These are phyloP conservation scores for Pocillopora grandis DNA, from an alignment of 92 coral and sea anemone genomes.

Conservation along the genomic window DNA sequence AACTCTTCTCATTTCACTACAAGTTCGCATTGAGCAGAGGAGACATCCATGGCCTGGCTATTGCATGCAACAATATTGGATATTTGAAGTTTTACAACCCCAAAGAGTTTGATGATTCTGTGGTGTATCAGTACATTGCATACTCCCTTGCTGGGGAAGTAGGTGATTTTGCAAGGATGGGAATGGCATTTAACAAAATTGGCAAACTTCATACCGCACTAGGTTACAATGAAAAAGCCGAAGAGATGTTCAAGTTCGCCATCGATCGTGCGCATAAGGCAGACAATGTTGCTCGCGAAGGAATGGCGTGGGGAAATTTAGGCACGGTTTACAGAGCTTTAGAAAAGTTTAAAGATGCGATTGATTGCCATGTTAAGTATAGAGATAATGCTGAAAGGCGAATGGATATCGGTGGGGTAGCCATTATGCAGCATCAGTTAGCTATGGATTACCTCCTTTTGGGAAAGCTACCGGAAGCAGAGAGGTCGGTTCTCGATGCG, in stretches of 20 bases:
- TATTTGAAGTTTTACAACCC: slow-evolving; percentile 69
- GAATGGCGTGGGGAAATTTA: slow-evolving; percentile 76
- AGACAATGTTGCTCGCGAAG: slow-evolving; percentile 61
- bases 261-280: slow-evolving; percentile 44
- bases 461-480: slow-evolving; percentile 51
- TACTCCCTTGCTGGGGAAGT: slow-evolving; percentile 53
- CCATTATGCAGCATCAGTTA: slow-evolving; percentile 65
- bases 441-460: slow-evolving; percentile 57
- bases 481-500: slow-evolving; percentile 44
- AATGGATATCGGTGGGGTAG: slow-evolving; percentile 63
- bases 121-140: slow-evolving; percentile 56
- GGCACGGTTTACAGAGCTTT: slow-evolving; percentile 61
- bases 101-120: slow-evolving; percentile 44
- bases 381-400: slow-evolving; percentile 65
- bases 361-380: slow-evolving; percentile 53
- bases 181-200: slow-evolving; percentile 69
- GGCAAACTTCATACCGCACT: slow-evolving; percentile 62
- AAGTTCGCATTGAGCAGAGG: slow-evolving; percentile 57
- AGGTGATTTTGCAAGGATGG: slow-evolving; percentile 59
- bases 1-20: slow-evolving; percentile 38
- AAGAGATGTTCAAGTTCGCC: slow-evolving; percentile 40
- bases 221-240: slow-evolving; percentile 50
- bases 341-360: slow-evolving; percentile 56
- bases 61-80: slow-evolving; percentile 66
- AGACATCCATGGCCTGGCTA: slow-evolving; percentile 57